Evolutionary conservation across 2,888 invertebrate genomes (phyloP), one percentile per base, ranked within the genome.

Genomic region (Serrognathus titanus): DNA sequence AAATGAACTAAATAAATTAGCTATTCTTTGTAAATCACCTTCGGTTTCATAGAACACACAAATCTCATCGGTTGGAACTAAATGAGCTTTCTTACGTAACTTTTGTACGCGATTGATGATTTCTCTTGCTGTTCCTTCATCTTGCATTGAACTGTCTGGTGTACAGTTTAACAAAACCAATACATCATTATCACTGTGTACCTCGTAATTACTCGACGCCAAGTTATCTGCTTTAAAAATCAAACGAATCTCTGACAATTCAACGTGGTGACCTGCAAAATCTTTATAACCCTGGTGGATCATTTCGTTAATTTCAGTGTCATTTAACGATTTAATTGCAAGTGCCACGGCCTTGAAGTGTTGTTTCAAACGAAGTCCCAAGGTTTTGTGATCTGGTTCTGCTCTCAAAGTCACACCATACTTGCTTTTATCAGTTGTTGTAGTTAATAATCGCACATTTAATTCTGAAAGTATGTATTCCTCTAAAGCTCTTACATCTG

Each of bases 31-130:
- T 41, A 93, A 79, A 62, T 86, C 85, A 58, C 85, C 85, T 45
- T 78, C 79, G 1, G 89, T 83, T 24, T 83, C 79, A 71, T 90
- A 94, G 76, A 85, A 94, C 9, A 94, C 89, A 41, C 85, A 83
- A 4, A 97, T 93, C 60, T 89, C 88, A 78, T 98, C 97, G 1
- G 94, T 90, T 0, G 97, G 97, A 16, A 95, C 89, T 37, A 97
- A 81, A 69, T 90, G 89, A 0, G 92, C 96, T 79, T 96, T 95
- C 78, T 99, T 99, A 57, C 98, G 82, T 9, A 99, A 81, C 76
- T 96, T 97, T 75, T 99, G 99, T 35, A 99, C 85, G 54, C 98
- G 85, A 75, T 98, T 99, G 58, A 97, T 92, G 20, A 98, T 88
- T 80, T 99, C 99, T 57, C 98, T 84, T 0, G 97, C 93, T 61